phyloP scores from a whole-genome alignment of 2,797 vertebrate genomes.

The Corythornis leucogaster region DNA sequence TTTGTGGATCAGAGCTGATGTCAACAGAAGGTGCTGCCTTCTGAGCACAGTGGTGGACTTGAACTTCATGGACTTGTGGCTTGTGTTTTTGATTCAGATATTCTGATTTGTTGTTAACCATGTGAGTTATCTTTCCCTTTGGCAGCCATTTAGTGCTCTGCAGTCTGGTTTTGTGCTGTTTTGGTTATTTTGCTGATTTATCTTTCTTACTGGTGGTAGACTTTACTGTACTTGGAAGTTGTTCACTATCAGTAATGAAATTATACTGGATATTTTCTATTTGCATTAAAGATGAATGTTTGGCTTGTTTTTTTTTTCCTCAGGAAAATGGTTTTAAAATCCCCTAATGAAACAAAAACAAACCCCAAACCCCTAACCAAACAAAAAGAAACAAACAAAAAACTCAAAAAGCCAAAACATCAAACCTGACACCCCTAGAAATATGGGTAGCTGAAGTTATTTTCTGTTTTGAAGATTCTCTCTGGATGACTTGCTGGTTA shows the following conservation, averaged over 20 bases:
- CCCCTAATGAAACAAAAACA: too few relatives aligned
- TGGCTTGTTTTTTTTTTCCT: neutral
- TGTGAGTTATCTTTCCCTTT: neutral
- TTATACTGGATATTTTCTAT: neutral
- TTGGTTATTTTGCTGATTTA: neutral
- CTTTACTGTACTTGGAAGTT: neutral
- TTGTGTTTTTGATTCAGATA: neutral
- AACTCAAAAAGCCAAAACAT: neutral
- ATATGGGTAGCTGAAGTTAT: neutral
- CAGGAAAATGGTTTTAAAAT: neutral
- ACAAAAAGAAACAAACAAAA: neutral
- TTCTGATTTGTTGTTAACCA: neutral
- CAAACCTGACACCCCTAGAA: neutral
- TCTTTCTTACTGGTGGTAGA: neutral
- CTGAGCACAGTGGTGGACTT: neutral
- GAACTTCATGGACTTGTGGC: neutral
- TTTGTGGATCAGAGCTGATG: neutral
- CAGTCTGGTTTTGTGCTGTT: neutral
- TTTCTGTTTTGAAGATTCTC: neutral
- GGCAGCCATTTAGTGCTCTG: neutral
- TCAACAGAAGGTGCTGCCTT: neutral
- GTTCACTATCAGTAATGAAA: neutral
- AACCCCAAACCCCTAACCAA: too few relatives aligned
- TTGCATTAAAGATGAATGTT: neutral
- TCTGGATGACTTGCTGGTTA: neutral